Percentiles rank a stretch among this genome's conserved stretches.
Conservation (phyloP, 2,888 invertebrate genomes). For the Azorinus chamasolen region DNA sequence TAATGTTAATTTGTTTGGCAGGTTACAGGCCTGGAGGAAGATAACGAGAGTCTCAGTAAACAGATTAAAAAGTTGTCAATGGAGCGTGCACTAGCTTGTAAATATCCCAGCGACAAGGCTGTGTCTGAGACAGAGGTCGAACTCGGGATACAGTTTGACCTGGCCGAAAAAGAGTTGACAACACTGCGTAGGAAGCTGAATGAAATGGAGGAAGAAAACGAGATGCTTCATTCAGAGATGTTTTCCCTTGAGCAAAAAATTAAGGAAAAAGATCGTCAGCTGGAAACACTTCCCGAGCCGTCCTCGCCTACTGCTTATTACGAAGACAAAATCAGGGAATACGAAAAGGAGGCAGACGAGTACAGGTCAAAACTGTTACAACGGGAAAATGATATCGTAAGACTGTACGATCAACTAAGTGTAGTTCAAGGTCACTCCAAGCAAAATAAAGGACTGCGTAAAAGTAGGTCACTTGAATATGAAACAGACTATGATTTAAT, state of each 20-base stretch:
- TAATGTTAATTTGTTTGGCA: slow-evolving; percentile 2
- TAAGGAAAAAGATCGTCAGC: slow-evolving; percentile 67
- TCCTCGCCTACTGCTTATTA: slow-evolving; percentile 85
- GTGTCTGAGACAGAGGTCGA: slow-evolving; percentile 89
- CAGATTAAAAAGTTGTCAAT: slow-evolving; percentile 97
- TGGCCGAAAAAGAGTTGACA: slow-evolving; percentile 95
- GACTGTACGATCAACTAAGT: slow-evolving; percentile 88
- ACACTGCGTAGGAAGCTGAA: slow-evolving; percentile 94
- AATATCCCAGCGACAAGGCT: slow-evolving; percentile 78
- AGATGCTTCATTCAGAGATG: slow-evolving; percentile 85
- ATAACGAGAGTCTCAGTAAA: slow-evolving; percentile 97
- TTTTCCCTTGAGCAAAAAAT: slow-evolving; percentile 71
- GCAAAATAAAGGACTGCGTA: slow-evolving; percentile 64
- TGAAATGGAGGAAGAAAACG: slow-evolving; percentile 93
- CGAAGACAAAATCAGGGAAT: slow-evolving; percentile 89
- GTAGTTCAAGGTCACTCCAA: slow-evolving; percentile 49
- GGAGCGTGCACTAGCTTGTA: slow-evolving; percentile 54
- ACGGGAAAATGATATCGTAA: slow-evolving; percentile 92
- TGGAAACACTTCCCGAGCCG: slow-evolving; percentile 62
- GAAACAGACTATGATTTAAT: slow-evolving; percentile 87
- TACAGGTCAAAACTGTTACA: slow-evolving; percentile 92
- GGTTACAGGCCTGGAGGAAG: slow-evolving; percentile 95
- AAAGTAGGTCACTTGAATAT: slow-evolving; percentile 86
- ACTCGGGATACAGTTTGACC: slow-evolving; percentile 93
- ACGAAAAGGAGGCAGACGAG: slow-evolving; percentile 91